Evolutionary conservation across 2,113 vertebrate species (phyloP).

Genomic region (Sylvia atricapilla): DNA sequence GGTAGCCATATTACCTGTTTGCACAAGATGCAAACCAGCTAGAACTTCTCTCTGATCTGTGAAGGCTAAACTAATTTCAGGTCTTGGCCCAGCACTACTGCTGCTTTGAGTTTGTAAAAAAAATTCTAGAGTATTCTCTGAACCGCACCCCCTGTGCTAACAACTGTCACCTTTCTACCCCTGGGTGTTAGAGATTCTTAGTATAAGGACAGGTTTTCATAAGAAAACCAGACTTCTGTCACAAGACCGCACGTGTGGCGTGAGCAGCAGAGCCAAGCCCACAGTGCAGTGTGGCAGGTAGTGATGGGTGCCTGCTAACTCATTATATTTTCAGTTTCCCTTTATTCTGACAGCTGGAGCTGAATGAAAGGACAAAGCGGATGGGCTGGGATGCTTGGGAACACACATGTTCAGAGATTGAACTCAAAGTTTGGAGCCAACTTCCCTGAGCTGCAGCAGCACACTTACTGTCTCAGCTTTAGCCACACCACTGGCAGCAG

Average conservation of each 20-base stretch:
- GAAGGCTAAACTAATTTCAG: neutral
- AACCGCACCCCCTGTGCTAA: neutral
- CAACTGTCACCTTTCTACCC: neutral
- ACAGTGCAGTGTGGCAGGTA: accelerated
- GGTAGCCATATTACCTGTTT: neutral
- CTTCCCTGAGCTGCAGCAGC: neutral
- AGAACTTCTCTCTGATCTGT: neutral
- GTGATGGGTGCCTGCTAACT: accelerated
- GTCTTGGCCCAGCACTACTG: neutral
- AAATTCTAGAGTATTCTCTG: neutral
- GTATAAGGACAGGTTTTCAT: neutral
- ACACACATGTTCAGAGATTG: accelerated
- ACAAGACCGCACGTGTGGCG: accelerated
- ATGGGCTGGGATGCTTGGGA: neutral
- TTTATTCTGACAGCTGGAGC: accelerated
- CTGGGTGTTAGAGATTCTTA: neutral
- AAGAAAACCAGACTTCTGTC: neutral
- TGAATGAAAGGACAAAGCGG: neutral
- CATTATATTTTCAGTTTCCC: neutral
- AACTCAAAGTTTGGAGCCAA: neutral
- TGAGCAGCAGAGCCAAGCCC: accelerated
- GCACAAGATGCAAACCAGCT: neutral
- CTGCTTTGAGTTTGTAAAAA: neutral
- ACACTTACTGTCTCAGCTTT: accelerated
- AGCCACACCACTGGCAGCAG: accelerated